Conservation (phyloP, 2,888 invertebrate species). For the Charanyca ferruginea region DNA sequence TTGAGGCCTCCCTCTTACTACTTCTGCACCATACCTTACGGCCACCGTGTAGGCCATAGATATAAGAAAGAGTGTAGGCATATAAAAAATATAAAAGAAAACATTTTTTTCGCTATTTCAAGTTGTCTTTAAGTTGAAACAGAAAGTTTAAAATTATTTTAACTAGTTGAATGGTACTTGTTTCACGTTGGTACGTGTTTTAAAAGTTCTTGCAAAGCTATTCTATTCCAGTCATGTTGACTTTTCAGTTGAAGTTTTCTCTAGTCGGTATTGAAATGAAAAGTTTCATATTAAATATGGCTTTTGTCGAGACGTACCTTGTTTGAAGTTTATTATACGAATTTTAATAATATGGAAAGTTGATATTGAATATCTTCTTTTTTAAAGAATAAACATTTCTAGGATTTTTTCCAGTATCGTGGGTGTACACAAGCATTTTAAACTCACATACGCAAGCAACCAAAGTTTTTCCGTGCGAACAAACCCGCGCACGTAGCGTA, state of each 20-base stretch:
- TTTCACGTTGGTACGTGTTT: slow-evolving; percentile 42
- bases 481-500: too few relatives aligned
- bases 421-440: too few relatives aligned
- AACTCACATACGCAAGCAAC: too few relatives aligned
- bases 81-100: neutral
- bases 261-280: slow-evolving; percentile 33
- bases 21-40: too few relatives aligned
- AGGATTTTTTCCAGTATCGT: too few relatives aligned
- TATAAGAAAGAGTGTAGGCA: too few relatives aligned
- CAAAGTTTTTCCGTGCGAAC: too few relatives aligned
- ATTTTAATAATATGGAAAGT: neutral
- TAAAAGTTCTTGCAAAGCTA: slow-evolving; percentile 36
- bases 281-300: slow-evolving; percentile 37
- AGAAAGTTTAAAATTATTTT: slow-evolving; percentile 44
- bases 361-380: too few relatives aligned
- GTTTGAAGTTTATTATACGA: neutral
- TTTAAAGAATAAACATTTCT: too few relatives aligned
- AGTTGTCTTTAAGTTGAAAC: slow-evolving; percentile 12
- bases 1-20: too few relatives aligned
- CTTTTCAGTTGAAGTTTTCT: slow-evolving; percentile 26
- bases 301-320: slow-evolving; percentile 5
- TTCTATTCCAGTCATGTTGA: slow-evolving; percentile 49
- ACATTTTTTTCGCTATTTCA: neutral
- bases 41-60: too few relatives aligned
- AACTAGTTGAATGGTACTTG: slow-evolving; percentile 42